Conservation (phyloP, 2,888 invertebrate species). For the Nephrocerus scutellatus region DNA sequence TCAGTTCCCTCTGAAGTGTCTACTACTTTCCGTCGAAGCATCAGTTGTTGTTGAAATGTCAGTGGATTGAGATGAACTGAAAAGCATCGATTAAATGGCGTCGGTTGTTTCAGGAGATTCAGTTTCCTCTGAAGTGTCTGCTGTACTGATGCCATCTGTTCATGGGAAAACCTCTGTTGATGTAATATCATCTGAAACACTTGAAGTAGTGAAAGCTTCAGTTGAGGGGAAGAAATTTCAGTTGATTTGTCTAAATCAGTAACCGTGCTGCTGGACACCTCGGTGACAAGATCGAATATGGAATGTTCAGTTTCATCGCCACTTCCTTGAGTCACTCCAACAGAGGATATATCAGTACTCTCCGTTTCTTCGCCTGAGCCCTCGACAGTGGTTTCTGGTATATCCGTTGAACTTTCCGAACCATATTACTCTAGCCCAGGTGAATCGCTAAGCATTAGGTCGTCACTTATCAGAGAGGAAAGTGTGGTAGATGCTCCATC, state of each 20-base stretch:
- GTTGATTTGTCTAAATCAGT: conserved; percentile 14
- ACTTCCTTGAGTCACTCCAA: conserved; percentile 33
- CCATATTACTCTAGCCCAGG: conserved; percentile 34
- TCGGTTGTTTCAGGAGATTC: conserved; percentile 24
- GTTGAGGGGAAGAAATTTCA: conserved; percentile 1
- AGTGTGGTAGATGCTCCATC: conserved; percentile 34
- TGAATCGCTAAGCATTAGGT: conserved; percentile 52
- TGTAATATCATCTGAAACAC: conserved; percentile 14
- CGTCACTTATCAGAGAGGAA: conserved; percentile 45
- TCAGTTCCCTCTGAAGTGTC: conserved; percentile 21
- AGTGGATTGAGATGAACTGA: conserved; percentile 4
- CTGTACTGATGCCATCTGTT: conserved; percentile 11
- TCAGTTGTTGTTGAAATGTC: not conserved
- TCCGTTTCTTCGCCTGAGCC: conserved; percentile 36
- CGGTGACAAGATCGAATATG: conserved; percentile 11
- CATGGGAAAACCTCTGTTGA: conserved; percentile 20
- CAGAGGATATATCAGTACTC: conserved; percentile 25
- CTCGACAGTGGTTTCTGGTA: conserved; percentile 26
- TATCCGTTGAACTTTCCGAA: conserved; percentile 32
- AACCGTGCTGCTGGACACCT: conserved; percentile 8
- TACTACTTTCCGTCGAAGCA: too few species aligned
- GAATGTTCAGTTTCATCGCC: conserved; percentile 28
- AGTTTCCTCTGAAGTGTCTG: conserved; percentile 15
- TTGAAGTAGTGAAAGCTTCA: conserved; percentile 2
- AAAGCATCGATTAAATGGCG: conserved; percentile 9